Evolutionary conservation across 2,888 invertebrate species (phyloP).

Genomic region (Pristionchus entomophagus): DNA sequence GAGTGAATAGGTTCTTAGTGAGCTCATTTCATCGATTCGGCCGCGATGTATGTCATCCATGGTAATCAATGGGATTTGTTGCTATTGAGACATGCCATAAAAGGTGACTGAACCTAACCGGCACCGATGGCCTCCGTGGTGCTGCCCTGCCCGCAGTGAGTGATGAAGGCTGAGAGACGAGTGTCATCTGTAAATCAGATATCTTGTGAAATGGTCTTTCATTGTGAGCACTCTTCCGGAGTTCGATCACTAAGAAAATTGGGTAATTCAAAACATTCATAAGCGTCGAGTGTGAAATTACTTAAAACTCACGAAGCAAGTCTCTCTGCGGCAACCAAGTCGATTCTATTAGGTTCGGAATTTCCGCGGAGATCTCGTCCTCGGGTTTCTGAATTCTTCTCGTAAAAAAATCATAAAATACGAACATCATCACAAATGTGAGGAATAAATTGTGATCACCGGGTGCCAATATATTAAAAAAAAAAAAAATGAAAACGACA

Average conservation of each 20-base stretch:
- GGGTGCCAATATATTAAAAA: too few relatives aligned
- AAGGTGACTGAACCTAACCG: not conserved
- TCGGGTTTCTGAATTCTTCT: slow-evolving; percentile 16
- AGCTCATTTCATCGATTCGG: too few relatives aligned
- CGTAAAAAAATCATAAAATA: too few relatives aligned
- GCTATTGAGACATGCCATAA: too few relatives aligned
- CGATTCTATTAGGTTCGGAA: not conserved
- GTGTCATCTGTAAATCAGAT: slow-evolving; percentile 47
- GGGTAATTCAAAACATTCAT: not conserved
- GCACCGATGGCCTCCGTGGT: slow-evolving; percentile 52
- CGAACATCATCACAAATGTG: too few relatives aligned
- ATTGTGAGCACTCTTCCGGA: too few relatives aligned
- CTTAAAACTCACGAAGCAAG: slow-evolving; percentile 7
- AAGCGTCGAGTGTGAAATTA: not conserved
- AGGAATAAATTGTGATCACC: too few relatives aligned
- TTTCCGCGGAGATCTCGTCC: not conserved
- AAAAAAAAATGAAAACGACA: too few relatives aligned
- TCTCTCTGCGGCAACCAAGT: not conserved
- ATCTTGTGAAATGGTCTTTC: not conserved
- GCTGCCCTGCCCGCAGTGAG: slow-evolving; percentile 58
- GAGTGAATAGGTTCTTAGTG: too few relatives aligned
- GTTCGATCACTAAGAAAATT: too few relatives aligned
- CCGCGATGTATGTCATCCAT: too few relatives aligned
- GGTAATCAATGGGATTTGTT: too few relatives aligned
- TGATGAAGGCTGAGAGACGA: slow-evolving; percentile 53